Conservation (phyloP, 2,113 vertebrate genomes). For the Dicerorhinus sumatrensis region DNA sequence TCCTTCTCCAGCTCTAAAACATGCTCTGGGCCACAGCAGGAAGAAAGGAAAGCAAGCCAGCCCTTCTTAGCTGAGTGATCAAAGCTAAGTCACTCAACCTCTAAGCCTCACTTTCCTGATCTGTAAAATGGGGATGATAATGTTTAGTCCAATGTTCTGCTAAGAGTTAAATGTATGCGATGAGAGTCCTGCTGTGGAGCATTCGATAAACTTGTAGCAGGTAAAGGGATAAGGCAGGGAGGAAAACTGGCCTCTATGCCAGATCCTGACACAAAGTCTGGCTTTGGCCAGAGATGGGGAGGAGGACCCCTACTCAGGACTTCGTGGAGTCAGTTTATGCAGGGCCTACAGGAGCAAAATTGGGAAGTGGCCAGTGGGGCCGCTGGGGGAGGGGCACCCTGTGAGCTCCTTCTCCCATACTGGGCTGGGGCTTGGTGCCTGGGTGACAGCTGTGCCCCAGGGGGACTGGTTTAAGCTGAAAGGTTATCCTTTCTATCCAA, state of each 20-base stretch:
- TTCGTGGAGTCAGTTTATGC: neutral
- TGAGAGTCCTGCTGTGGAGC: neutral
- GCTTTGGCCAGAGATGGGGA: neutral
- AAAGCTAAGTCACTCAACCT: neutral
- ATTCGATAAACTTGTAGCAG: neutral
- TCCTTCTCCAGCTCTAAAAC: neutral
- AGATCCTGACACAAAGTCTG: neutral
- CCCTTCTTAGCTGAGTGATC: neutral
- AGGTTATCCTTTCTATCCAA: neutral
- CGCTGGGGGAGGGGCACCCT: neutral
- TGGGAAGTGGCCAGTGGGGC: neutral
- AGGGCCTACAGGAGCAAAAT: neutral
- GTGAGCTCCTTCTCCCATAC: neutral
- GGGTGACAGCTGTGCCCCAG: neutral
- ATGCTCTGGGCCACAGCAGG: neutral
- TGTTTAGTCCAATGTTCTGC: neutral
- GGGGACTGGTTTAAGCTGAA: neutral
- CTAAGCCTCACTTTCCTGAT: neutral
- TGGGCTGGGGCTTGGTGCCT: neutral
- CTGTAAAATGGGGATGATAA: neutral
- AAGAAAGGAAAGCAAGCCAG: neutral
- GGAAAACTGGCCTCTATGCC: neutral
- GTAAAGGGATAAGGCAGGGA: neutral
- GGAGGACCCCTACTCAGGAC: neutral
- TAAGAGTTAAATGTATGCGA: neutral